Percentiles rank a stretch among this genome's conserved stretches.
Conservation (phyloP, 1,140 invertebrate genomes). For the Lordiphosa collinella region DNA sequence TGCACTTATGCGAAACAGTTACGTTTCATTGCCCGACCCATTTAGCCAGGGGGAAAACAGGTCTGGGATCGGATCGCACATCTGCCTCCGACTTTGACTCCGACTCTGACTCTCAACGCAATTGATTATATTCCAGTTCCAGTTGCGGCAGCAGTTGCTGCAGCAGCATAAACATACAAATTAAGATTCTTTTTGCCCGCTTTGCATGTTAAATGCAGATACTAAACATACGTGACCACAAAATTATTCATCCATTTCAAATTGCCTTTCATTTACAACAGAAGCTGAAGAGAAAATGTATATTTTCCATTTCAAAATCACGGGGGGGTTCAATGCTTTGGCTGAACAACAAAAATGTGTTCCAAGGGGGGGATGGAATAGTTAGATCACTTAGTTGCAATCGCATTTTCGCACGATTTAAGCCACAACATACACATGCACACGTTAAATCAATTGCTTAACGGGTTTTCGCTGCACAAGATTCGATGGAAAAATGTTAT, state of each 20-base stretch:
- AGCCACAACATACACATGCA: too few species aligned
- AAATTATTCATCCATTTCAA: slow-evolving; percentile 7
- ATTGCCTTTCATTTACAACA: slow-evolving; percentile 20
- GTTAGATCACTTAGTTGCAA: slow-evolving; percentile 27
- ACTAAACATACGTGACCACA: not conserved
- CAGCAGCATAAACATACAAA: slow-evolving; percentile 32
- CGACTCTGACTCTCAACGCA: slow-evolving; percentile 13
- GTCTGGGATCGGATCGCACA: slow-evolving; percentile 20
- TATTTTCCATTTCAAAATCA: slow-evolving; percentile 33
- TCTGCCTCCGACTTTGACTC: slow-evolving; percentile 7
- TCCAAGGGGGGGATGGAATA: too few species aligned
- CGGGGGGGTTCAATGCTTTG: slow-evolving; percentile 32
- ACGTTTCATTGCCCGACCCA: slow-evolving; percentile 68
- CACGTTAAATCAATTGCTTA: too few species aligned
- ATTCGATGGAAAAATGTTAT: too few species aligned
- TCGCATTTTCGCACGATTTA: slow-evolving; percentile 35
- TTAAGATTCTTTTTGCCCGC: slow-evolving; percentile 4
- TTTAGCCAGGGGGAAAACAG: slow-evolving; percentile 38
- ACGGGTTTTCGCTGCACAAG: too few species aligned
- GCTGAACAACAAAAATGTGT: slow-evolving; percentile 21
- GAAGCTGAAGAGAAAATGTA: too few species aligned
- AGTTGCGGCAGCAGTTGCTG: not conserved
- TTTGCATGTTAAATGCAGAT: slow-evolving; percentile 12
- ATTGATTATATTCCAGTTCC: slow-evolving; percentile 41
- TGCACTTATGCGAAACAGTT: slow-evolving; percentile 71